phyloP scores from a whole-genome alignment of 2,113 vertebrate genomes.

The Monarcha castaneiventris region DNA sequence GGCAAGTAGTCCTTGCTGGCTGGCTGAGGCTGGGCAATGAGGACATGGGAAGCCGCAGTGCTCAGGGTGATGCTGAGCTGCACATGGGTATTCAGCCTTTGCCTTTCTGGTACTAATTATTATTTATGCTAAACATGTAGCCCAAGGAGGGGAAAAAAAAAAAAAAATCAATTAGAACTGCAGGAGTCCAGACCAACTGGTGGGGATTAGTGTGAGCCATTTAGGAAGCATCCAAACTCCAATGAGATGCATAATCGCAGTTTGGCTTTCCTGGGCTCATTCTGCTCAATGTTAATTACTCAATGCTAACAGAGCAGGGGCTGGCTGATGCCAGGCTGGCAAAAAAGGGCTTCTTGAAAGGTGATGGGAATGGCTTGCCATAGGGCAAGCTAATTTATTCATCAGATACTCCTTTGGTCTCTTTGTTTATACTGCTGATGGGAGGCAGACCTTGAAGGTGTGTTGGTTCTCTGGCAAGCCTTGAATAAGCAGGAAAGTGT shows the following conservation, averaged over 20 bases:
- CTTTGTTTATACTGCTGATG: not conserved
- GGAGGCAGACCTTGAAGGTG: not conserved
- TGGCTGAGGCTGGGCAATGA: not conserved
- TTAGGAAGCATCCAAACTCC: constrained; percentile 4
- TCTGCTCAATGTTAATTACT: not conserved
- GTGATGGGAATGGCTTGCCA: not conserved
- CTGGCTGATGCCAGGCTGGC: not conserved
- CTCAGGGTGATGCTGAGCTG: not conserved
- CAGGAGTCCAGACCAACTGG: not conserved
- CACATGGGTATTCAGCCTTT: accelerated
- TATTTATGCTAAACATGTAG: not conserved
- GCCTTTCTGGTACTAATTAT: not conserved
- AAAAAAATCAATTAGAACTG: not conserved
- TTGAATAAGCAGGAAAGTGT: not conserved
- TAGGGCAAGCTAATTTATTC: not conserved
- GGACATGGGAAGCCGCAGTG: accelerated
- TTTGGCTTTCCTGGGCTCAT: not conserved
- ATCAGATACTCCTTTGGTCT: not conserved
- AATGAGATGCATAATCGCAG: not conserved
- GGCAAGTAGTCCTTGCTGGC: not conserved
- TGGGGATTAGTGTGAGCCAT: not conserved
- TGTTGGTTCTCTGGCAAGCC: not conserved
- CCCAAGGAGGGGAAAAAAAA: not conserved
- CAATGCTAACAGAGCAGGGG: accelerated
- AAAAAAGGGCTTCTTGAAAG: not conserved